phyloP scores from a whole-genome alignment of 2,797 vertebrate species.

The Thunnus albacares region DNA sequence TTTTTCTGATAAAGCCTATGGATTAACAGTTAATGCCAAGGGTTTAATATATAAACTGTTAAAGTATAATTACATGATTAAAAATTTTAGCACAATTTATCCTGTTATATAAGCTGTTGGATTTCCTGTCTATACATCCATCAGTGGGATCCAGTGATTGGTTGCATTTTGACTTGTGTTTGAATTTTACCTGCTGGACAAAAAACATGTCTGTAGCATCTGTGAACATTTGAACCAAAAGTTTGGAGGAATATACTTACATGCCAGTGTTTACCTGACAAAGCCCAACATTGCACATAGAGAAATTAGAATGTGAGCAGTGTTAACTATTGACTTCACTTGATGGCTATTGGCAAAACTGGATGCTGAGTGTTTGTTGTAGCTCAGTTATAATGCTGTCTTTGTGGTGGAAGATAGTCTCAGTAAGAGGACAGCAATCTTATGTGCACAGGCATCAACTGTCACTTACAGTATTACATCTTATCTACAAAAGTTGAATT shows the following conservation, averaged over 20 bases:
- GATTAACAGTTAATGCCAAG: constrained; percentile 62
- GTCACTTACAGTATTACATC: too few species aligned
- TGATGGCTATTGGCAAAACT: neutral
- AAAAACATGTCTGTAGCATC: neutral
- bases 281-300: neutral
- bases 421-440: neutral
- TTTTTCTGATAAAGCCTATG: constrained; percentile 55
- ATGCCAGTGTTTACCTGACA: neutral
- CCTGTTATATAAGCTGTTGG: constrained; percentile 32
- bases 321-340: neutral
- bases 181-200: neutral
- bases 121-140: neutral
- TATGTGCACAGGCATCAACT: too few species aligned
- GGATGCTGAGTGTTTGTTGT: neutral
- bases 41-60: constrained; percentile 53
- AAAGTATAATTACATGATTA: constrained; percentile 56
- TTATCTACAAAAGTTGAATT: too few species aligned
- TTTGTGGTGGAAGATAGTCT: neutral
- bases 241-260: neutral
- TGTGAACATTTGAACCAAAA: neutral
- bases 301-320: neutral
- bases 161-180: neutral
- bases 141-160: neutral
- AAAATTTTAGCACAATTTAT: constrained; percentile 39
- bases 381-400: neutral